These are phyloP conservation scores for Ctena decussata DNA, from an alignment of 2,888 invertebrate genomes.

Conservation along the genomic window DNA sequence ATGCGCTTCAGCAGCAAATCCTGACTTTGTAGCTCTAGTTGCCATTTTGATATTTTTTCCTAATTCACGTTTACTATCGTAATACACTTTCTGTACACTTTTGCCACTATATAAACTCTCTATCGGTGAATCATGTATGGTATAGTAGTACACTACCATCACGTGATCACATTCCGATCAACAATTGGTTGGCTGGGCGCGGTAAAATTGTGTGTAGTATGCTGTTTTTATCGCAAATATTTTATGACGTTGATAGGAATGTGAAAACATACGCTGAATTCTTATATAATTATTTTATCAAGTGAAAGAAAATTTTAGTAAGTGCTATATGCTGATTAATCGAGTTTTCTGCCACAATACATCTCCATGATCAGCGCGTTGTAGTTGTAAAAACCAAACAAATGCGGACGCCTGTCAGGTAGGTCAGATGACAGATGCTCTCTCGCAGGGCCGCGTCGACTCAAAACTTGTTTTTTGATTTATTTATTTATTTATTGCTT, in stretches of 20 bases:
- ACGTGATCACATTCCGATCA: conserved; percentile 46
- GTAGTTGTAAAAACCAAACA: too few species aligned
- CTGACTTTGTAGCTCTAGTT: conserved; percentile 65
- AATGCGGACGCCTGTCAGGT: too few species aligned
- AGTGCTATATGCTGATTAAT: neutral
- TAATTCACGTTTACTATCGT: neutral
- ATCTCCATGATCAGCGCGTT: too few species aligned
- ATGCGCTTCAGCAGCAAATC: conserved; percentile 66
- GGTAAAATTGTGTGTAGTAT: conserved; percentile 23
- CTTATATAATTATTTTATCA: neutral
- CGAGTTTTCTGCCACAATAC: too few species aligned
- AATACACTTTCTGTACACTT: neutral
- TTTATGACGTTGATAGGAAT: neutral
- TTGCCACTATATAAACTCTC: conserved; percentile 10
- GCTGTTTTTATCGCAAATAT: neutral
- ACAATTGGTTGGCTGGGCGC: conserved; percentile 49
- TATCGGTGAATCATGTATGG: conserved; percentile 29
- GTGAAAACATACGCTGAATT: conserved; percentile 10
- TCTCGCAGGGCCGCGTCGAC: too few species aligned
- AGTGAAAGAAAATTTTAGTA: neutral
- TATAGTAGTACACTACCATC: neutral
- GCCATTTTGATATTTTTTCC: conserved; percentile 39
- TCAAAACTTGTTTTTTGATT: too few species aligned
- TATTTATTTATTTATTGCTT: too few species aligned
- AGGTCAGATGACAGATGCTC: too few species aligned